Percentiles rank a stretch among this genome's conserved stretches.
These are phyloP conservation scores for Rhabditoides inermis DNA, from an alignment of 2,888 invertebrate genomes.

Conservation along the genomic window DNA sequence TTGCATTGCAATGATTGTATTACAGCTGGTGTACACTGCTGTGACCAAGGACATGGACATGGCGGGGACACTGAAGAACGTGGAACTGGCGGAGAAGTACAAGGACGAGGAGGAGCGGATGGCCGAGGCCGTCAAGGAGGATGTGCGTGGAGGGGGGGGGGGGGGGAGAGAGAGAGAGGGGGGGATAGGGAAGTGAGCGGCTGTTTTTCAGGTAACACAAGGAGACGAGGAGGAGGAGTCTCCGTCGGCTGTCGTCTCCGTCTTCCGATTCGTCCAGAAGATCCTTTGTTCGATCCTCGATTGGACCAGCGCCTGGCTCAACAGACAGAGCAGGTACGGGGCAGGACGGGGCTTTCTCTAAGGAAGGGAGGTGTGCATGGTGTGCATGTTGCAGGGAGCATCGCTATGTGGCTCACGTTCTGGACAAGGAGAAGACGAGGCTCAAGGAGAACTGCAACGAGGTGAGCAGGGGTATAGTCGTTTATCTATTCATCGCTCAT, in stretches of 20 bases:
- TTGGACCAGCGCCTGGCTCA: slow-evolving; percentile 19
- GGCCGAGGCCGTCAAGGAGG: slow-evolving; percentile 21
- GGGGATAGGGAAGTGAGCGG: not conserved
- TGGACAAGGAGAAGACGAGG: slow-evolving; percentile 77
- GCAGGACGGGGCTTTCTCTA: no score
- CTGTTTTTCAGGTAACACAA: not conserved
- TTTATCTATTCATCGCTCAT: no score
- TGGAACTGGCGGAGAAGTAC: slow-evolving; percentile 40
- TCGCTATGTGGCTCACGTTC: slow-evolving; percentile 79
- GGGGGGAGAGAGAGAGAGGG: not conserved
- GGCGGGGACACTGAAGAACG: slow-evolving; percentile 34
- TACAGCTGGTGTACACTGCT: slow-evolving; percentile 45
- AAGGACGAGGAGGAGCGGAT: slow-evolving; percentile 30
- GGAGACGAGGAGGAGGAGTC: slow-evolving; percentile 9
- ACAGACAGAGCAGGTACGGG: slow-evolving; percentile 5
- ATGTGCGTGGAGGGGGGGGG: not conserved
- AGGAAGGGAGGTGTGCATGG: no score
- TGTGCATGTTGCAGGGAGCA: slow-evolving; percentile 93
- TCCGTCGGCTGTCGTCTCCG: slow-evolving; percentile 16
- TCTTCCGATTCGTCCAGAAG: slow-evolving; percentile 20
- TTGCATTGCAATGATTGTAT: no score
- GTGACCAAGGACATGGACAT: slow-evolving; percentile 40
- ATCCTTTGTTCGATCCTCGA: slow-evolving; percentile 20
- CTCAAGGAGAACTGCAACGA: slow-evolving; percentile 61
- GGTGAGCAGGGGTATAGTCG: slow-evolving; percentile 1